A percentile compares a stretch with the other conserved stretches of the same genome.
Evolutionary conservation across 2,888 invertebrate species (phyloP).

Genomic region (Cryptops parisi): DNA sequence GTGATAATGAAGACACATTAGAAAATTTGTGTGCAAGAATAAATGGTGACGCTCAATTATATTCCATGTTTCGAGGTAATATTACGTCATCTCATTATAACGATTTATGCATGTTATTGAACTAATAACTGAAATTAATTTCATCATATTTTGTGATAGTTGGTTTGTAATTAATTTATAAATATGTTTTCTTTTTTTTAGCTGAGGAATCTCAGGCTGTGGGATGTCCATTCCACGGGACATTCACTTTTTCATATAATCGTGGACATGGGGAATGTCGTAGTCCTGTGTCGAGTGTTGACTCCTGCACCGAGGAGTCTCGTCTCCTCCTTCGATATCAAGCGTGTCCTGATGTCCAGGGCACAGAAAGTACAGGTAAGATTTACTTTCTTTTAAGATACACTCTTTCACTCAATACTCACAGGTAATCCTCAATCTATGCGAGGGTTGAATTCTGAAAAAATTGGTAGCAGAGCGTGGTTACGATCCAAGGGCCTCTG

Average conservation of each 20-base stretch:
- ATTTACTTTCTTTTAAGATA: too few relatives aligned
- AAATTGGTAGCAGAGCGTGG: too few relatives aligned
- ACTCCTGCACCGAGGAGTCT: slow-evolving; percentile 86
- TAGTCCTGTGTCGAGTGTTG: slow-evolving; percentile 77
- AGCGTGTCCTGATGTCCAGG: slow-evolving; percentile 80
- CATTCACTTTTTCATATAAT: slow-evolving; percentile 86
- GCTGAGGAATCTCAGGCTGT: not conserved
- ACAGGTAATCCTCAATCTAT: too few relatives aligned
- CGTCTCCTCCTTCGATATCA: slow-evolving; percentile 78
- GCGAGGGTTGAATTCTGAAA: too few relatives aligned
- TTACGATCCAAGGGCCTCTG: too few relatives aligned
- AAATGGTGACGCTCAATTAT: slow-evolving; percentile 5
- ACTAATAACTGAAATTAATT: too few relatives aligned
- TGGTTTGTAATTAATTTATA: too few relatives aligned
- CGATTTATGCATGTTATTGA: too few relatives aligned
- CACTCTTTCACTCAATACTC: too few relatives aligned
- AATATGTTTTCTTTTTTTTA: not conserved
- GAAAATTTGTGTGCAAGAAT: slow-evolving; percentile 6
- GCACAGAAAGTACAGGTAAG: slow-evolving; percentile 75
- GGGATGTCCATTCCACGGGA: slow-evolving; percentile 76
- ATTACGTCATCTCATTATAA: too few relatives aligned
- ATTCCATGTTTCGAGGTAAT: slow-evolving; percentile 8
- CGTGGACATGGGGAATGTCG: slow-evolving; percentile 80
- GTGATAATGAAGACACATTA: slow-evolving; percentile 9
- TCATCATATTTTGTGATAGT: too few relatives aligned